Evolutionary conservation across 2,888 invertebrate genomes (phyloP), one percentile per base, ranked within the genome.

Genomic region (Yponomeuta sedellus): DNA sequence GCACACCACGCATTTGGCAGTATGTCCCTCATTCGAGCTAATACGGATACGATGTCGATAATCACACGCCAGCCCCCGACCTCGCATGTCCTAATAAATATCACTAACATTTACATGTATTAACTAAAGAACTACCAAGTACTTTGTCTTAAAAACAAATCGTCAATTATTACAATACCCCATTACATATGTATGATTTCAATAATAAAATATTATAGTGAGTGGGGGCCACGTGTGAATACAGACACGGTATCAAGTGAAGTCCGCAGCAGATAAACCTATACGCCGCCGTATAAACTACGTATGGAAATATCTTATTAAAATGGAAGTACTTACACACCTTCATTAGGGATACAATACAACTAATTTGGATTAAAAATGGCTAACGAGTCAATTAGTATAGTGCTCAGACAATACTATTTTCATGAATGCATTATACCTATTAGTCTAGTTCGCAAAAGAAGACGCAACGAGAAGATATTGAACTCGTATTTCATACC

Each of bases 271-370:
- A 81, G 81, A 78, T 16, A 16, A 79, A 77, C 78, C 84, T 86
- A 86, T 82, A 76, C 82, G 86, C 85, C 82, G 76, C 83, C 82
- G 76, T 84, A 87, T 80, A 78, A 75, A 79, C 86, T 88, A 88
- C 82, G 76, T 84, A 86, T 77, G 85, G 86, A 86, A 88, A 86
- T 86, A 81, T 82, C 85, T 88, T 88, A 88, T 79, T 83, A 86
- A 87, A 90, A 87, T 91, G 90, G 90, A 90, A 91, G 90, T 91
- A 90, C 88, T 88, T 87, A 86, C 81, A 85, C 80, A 78, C 80
- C 78, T 80, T 83, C 81, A 82, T 79, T 81, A 78, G 78, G 64
- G 77, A 81, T 81, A 77, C 72, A 69, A 73, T 85, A 85, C 75
- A 85, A 87, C 83, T 88, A 88, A 88, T 85, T 82, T 84, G 83